Base-by-base conservation (phyloP, 2,888 invertebrate genomes). In the Drosophila hamatofila region DNA sequence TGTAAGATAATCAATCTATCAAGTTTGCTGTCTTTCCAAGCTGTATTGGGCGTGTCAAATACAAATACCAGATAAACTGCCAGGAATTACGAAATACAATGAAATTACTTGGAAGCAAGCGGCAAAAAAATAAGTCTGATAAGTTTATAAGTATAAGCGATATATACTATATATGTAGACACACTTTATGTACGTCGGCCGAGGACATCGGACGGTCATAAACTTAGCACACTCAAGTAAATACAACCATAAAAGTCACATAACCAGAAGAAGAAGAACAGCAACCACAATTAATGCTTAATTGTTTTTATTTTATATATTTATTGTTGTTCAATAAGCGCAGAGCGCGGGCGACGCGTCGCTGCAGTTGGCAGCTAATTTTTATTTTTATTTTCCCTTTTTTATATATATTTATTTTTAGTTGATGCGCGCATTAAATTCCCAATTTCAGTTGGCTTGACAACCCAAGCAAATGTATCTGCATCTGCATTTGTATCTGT, bases 371-470 rank as follows among this genome's bases (percentile, higher is more conserved):
- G 21, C 66, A 62, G 27, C 55, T 48, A 48, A 48, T 48, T 48
- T 48, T 27, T 48, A 27, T 16, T 25, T 46, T n/a, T 78, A 16
- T 77, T 71, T 70, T 35, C 16, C 16, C 16, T 23, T 35, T 35
- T 16, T 52, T 35, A n/a, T 37, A 35, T 33, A 18, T 54, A 39
- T 83, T 83, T 84, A 84, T 83, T 86, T 88, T 81, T 83, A 88
- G 78, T 83, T 66, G 70, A 80, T 86, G 89, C 69, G 89, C 81
- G 58, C 83, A 83, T 88, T 75, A 80, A 88, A 80, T 72, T 61
- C 79, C 39, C 65, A 70, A 63, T 72, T 76, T 80, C 68, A 37
- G 3, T 33, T 12, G 51, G 18, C 42, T 12, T 52, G 65, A 51
- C 64, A 64, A n/a, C 27, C 51, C 33, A 7, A 35, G 1, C 51